Evolutionary conservation across 2,888 invertebrate genomes (phyloP), one percentile per base, ranked within the genome.

Genomic region (Mythimna vitellina): DNA sequence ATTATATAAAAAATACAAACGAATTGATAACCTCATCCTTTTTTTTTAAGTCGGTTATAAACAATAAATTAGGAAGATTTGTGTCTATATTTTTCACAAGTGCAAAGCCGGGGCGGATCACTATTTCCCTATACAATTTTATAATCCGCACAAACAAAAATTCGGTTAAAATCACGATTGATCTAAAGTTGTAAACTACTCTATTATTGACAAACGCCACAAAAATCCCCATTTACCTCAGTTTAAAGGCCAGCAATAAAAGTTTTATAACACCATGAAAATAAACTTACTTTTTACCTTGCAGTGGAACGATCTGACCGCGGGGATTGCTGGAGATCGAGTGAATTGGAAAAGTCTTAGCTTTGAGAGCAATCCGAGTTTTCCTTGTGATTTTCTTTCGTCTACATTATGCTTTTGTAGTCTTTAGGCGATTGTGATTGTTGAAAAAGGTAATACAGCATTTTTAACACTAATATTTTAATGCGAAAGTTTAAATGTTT

Each of bases 211-310:
- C 14, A 17, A 65, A 70, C 54, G 12, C 57, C 66, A 70, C 75
- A 65, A 64, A 67, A 67, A 63, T 66, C 14, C 64, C 57, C 57
- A 80, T 80, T 80, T 25, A 62, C 81, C 64, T 70, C 54, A 70
- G 51, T 57, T 80, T 74, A 62, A 70, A 67, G 69, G 57, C 49
- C 25, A 29, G 25, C 57, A 67, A 70, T 80, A 83, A 80, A 80
- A 83, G 60, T 80, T 80, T 83, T 74, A 83, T 49, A 64, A 66
- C 66, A 51, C 80, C 66, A 66, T 80, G 69, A 70, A 69, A 80
- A 73, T 61, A 71, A 70, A 60, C 29, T 71, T 53, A 54, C 60
- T 61, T 83, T 70, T 57, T 69, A 83, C 76, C 54, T 66, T 35
- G 49, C 46, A 57, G 49, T 22, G 64, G 58, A 70, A n/a, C 66